These are phyloP conservation scores for Microcebus ravelobensis DNA, from an alignment of 2,113 vertebrate species.

Conservation along the genomic window DNA sequence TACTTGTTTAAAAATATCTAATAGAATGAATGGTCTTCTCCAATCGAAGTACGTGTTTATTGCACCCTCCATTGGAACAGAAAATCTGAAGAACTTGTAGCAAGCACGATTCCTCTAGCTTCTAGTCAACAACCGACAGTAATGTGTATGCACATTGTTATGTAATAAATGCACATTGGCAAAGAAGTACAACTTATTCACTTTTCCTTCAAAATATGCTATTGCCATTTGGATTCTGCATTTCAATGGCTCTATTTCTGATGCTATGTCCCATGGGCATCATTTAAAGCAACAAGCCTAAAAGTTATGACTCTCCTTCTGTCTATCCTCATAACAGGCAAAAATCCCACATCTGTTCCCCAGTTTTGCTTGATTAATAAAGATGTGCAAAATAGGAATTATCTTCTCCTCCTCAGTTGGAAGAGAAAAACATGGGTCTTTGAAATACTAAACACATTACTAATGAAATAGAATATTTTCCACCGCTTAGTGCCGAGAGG, in stretches of 20 bases:
- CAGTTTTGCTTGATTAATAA: conserved; percentile 69
- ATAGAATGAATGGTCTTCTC: background rate
- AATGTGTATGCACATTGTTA: background rate
- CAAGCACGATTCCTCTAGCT: background rate
- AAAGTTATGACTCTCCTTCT: conserved; percentile 63
- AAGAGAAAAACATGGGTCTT: background rate
- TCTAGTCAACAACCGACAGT: background rate
- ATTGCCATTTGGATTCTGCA: conserved; percentile 47
- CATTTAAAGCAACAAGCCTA: conserved; percentile 60
- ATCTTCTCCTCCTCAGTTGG: background rate
- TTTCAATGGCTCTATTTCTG: background rate
- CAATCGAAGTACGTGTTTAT: background rate
- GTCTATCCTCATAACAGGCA: conserved; percentile 15
- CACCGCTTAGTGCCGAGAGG: background rate
- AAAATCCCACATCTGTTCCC: conserved; percentile 52
- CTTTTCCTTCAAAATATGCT: conserved; percentile 51
- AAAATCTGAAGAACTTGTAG: background rate
- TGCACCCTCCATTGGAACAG: background rate
- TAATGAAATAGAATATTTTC: background rate
- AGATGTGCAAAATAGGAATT: conserved; percentile 54
- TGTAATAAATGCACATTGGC: background rate
- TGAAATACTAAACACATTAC: conserved; percentile 3
- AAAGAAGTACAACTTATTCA: background rate
- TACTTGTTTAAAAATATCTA: background rate
- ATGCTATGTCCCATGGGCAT: conserved; percentile 38